Evolutionary conservation across 2,113 vertebrate genomes (phyloP), one percentile per base, ranked within the genome.

Genomic region (Hippocampus zosterae): DNA sequence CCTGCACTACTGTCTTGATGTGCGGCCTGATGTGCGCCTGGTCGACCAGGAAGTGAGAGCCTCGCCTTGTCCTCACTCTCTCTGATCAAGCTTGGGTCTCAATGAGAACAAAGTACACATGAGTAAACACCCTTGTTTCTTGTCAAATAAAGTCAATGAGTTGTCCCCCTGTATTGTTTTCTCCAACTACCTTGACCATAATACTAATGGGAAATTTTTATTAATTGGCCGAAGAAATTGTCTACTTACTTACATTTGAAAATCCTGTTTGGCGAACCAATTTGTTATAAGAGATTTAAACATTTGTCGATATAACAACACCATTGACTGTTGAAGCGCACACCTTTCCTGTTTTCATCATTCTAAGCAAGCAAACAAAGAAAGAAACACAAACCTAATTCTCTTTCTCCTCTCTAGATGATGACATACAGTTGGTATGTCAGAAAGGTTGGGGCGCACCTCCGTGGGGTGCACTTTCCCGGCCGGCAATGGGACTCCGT

Each of bases 361-460:
- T 53, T 53, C 10, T 10, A n/a, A n/a, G 23, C 52, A 53, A 53
- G 23, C 27, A 29, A 29, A 29, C 27, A n/a, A n/a, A 53, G 21
- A n/a, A n/a, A n/a, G 19, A n/a, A n/a, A 53, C 7, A 15, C 2
- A 50, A 50, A 50, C 48, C 5, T 19, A 19, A 1, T n/a, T 53
- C 21, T 53, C 25, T 56, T 74, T 5, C 27, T 61, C 71, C 33
- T 65, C 18, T 50, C 29, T 67, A 99, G 97, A 96, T 99, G 96
- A 96, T 98, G 97, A 99, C 97, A 56, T 98, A 98, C 0, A 68
- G 85, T 5, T 99, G 97, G 97, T 99, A 98, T 81, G 92, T 99
- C 83, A 91, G 92, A 74, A 98, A 95, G 86, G 88, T 98, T 80
- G 93, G 92, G 3, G 92, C 90, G 67, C 95, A 99, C 80, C 92